Percentiles rank a stretch among this genome's conserved stretches.
These are phyloP conservation scores for Cerastis rubricosa DNA, from an alignment of 2,888 invertebrate genomes.

Conservation along the genomic window DNA sequence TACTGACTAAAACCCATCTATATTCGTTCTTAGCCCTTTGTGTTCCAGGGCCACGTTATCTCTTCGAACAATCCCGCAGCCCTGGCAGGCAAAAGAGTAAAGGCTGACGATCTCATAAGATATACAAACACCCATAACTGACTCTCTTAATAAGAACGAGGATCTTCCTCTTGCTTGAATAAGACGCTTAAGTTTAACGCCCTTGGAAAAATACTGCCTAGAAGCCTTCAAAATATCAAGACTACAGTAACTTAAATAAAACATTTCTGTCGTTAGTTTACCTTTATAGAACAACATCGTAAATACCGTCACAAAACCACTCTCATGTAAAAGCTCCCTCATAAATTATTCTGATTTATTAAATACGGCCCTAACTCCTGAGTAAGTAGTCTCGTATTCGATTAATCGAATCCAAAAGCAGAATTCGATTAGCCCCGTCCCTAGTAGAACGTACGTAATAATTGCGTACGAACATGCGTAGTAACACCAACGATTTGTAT, in stretches of 20 bases:
- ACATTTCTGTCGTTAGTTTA: background rate
- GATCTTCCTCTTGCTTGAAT: background rate
- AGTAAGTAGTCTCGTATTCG: constrained; percentile 49
- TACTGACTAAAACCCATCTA: too few relatives aligned
- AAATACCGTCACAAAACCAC: constrained; percentile 18
- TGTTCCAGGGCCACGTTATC: too few relatives aligned
- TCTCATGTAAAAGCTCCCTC: background rate
- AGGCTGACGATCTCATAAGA: background rate
- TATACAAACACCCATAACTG: background rate
- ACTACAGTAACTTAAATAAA: background rate
- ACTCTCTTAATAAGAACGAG: background rate
- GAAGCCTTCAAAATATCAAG: background rate
- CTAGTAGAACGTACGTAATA: constrained; percentile 30
- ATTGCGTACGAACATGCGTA: constrained; percentile 35
- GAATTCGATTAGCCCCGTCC: constrained; percentile 34
- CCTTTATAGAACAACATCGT: background rate
- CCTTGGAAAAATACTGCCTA: background rate
- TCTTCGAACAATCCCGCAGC: too few relatives aligned
- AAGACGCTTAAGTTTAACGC: background rate
- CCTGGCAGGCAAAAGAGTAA: background rate
- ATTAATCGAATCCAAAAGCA: constrained; percentile 43
- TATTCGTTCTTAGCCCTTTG: too few relatives aligned
- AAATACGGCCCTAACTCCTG: constrained; percentile 12
- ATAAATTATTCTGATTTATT: constrained; percentile 49
- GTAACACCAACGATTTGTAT: constrained; percentile 36